phyloP scores from a whole-genome alignment of 2,888 invertebrate genomes.

The Diarsia mendica region DNA sequence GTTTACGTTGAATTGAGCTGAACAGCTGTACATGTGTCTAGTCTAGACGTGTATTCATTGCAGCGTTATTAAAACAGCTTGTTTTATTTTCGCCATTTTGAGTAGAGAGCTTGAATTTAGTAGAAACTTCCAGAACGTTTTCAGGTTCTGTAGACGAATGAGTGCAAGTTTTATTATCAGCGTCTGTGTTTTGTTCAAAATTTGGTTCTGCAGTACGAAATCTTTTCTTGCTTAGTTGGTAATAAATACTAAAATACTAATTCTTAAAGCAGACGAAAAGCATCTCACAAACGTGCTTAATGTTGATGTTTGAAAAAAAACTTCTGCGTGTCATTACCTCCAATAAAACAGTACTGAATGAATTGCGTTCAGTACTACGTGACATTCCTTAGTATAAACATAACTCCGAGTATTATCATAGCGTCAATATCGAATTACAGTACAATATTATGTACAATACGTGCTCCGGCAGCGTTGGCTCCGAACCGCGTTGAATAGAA shows the following conservation, averaged over 20 bases:
- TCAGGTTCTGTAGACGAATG: constrained; percentile 16
- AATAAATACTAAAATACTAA: constrained; percentile 7
- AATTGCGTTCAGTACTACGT: constrained; percentile 71
- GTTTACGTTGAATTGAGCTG: constrained; percentile 54
- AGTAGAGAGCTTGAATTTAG: constrained; percentile 23
- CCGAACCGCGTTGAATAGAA: constrained; percentile 59
- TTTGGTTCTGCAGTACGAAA: constrained; percentile 6
- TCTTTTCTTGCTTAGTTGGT: not conserved
- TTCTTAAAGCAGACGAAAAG: constrained; percentile 24
- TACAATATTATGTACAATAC: constrained; percentile 69
- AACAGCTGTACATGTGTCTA: constrained; percentile 54
- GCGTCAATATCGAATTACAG: constrained; percentile 74
- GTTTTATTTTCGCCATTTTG: constrained; percentile 42
- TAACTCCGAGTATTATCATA: constrained; percentile 70
- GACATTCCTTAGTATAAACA: constrained; percentile 74
- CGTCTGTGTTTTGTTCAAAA: constrained; percentile 21
- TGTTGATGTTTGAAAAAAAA: constrained; percentile 41
- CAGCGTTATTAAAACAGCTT: constrained; percentile 52
- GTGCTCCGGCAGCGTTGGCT: constrained; percentile 49
- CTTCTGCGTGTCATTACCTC: constrained; percentile 67
- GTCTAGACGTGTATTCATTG: constrained; percentile 63
- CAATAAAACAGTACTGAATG: constrained; percentile 78
- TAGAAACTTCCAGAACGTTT: constrained; percentile 22
- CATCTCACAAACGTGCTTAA: constrained; percentile 36
- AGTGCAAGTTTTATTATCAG: constrained; percentile 18